phyloP scores from a whole-genome alignment of 2,113 vertebrate genomes.

The Callocephalon fimbriatum region DNA sequence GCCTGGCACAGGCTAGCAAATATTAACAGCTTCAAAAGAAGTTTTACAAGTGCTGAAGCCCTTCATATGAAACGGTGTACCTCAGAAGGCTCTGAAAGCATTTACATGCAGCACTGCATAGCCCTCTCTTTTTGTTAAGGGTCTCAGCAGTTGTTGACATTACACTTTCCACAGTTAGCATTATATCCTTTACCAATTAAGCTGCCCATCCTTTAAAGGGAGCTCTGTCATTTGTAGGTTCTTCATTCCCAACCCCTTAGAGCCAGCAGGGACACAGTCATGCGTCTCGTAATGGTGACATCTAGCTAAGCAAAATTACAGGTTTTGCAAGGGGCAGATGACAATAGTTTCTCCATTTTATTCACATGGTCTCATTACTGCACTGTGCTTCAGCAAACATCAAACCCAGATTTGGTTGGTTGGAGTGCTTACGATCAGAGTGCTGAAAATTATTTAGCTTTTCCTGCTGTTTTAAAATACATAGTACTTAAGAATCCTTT shows the following conservation, averaged over 20 bases:
- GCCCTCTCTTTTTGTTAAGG: neutral
- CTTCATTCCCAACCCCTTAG: neutral
- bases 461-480: neutral
- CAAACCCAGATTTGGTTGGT: neutral
- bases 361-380: neutral
- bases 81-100: neutral
- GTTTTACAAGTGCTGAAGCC: neutral
- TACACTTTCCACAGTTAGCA: neutral
- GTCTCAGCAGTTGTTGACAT: neutral
- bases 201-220: neutral
- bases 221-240: neutral
- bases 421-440: neutral
- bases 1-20: neutral
- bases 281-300: neutral
- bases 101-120: neutral
- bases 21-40: neutral
- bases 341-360: neutral
- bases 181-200: neutral
- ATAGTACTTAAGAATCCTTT: neutral
- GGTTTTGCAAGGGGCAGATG: neutral
- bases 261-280: neutral
- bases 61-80: neutral
- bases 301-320: neutral
- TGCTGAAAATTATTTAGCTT: neutral
- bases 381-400: neutral